Evolutionary conservation across 1,140 invertebrate species (phyloP), one percentile per base, ranked within the genome.

Genomic region (Sarcophaga bullata): DNA sequence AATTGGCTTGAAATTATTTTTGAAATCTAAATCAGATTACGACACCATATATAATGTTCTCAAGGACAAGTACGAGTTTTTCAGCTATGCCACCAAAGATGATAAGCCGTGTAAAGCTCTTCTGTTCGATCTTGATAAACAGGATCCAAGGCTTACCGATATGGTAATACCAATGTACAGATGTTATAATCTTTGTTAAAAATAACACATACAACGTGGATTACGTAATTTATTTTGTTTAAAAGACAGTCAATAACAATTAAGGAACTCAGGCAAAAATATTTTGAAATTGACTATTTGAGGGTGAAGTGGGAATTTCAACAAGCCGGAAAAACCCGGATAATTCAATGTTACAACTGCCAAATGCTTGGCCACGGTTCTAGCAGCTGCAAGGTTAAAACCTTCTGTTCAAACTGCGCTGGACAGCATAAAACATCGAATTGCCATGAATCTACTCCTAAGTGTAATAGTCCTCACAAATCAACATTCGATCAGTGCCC

Each of bases 301-400:
- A 15, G 6, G 46, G 37, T 73, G 9, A 47, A 13, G 3, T 73
- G 72, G 72, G 72, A 73, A 10, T 73, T 73, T 73, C 25, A 73
- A 73, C 9, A 19, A 13, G 7, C 17, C 13, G 7, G 13, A 47
- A 13, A 73, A 50, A 80, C n/a, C 47, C 48, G n/a, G 2, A 52
- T 80, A 9, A 80, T 15, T 0, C 76, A 80, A 54, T 80, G 76
- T 80, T 48, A 80, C 9, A 80, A 80, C 48, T 80, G 76, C 25
- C 76, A 80, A 80, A 80, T 80, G 76, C 8, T 49, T 80, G 76
- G 76, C 6, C 76, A 80, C n/a, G 76, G 76, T 15, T 52, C 48
- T 15, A 52, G 48, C 48, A 15, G 76, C 11, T 80, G 76, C 17
- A 50, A 80, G 17, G 76, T 80, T 15, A 80, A 80, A 25, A 80